Evolutionary conservation across 2,888 invertebrate genomes (phyloP), one percentile per base, ranked within the genome.

Genomic region (Leptopilina myrica): DNA sequence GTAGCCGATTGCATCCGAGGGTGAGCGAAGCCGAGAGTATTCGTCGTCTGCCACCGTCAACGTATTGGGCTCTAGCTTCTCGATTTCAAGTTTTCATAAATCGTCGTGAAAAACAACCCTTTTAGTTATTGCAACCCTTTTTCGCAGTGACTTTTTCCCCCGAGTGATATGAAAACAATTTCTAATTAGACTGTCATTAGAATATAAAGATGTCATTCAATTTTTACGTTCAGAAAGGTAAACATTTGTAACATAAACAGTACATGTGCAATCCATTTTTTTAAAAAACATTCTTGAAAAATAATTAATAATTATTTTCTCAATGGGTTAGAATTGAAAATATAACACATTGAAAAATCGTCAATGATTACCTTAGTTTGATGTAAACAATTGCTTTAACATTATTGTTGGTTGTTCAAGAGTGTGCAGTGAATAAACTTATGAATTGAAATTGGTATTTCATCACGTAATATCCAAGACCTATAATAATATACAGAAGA

Each of bases 51-150:
- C 85, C 85, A 86, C 86, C 85, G 87, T 86, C 85, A 84, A 87
- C 86, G 87, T 86, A 88, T 83, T 84, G 86, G 86, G 84, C 86
- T 85, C 85, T 83, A 82, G 87, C 88, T 86, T 85, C 87, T 89
- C 88, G 87, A 86, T 89, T 88, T 85, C 87, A 88, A 90, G 90
- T 89, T 85, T 86, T 86, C 85, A 86, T 83, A 85, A 85, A 81
- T 82, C 85, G 85, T 83, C 84, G 81, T 81, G 83, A 81, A 64
- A 78, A 14, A 69, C 46, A 76, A 33, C 59, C 43, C 77, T 14
- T 73, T 33, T 78, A 65, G 81, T 75, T 67, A 80, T 64, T 75
- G 78, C 77, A 76, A 49, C 73, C 20, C 20, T 76, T 79, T 79
- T 78, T 66, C 78, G 83, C 81, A 78, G 79, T 80, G 76, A 59